These are phyloP conservation scores for Miltochrista miniata DNA, from an alignment of 2,888 invertebrate genomes.

Conservation along the genomic window DNA sequence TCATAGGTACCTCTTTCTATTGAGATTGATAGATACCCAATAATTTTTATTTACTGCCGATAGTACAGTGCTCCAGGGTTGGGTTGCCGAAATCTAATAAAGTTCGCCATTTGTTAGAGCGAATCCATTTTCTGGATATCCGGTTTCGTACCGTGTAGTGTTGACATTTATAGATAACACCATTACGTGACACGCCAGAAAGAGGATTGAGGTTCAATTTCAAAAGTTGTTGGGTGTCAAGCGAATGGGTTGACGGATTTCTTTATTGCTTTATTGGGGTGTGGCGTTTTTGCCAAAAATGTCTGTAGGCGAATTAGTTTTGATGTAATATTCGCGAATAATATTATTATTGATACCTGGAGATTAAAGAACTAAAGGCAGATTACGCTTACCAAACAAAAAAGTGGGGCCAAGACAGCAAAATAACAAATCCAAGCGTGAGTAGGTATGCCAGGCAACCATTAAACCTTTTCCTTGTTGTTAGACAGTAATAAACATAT, in stretches of 20 bases:
- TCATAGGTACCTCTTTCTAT: constrained; percentile 7
- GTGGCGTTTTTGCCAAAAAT: too few relatives aligned
- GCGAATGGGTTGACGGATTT: not conserved
- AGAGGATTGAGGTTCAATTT: constrained; percentile 23
- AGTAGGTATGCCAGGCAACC: too few relatives aligned
- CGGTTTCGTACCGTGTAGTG: constrained; percentile 32
- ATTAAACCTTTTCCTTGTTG: too few relatives aligned
- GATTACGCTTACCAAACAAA: too few relatives aligned
- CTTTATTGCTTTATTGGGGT: too few relatives aligned
- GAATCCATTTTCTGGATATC: constrained; percentile 40
- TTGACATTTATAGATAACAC: constrained; percentile 45
- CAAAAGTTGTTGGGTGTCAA: constrained; percentile 11
- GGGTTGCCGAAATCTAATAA: constrained; percentile 46
- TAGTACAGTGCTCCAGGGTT: constrained; percentile 23
- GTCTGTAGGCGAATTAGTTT: too few relatives aligned
- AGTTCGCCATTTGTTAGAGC: constrained; percentile 45
- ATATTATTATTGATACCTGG: too few relatives aligned
- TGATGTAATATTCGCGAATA: too few relatives aligned
- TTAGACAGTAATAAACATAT: too few relatives aligned
- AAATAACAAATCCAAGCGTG: too few relatives aligned
- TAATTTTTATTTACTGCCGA: constrained; percentile 26
- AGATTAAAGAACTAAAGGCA: too few relatives aligned
- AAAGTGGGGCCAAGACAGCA: too few relatives aligned
- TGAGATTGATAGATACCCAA: constrained; percentile 34
- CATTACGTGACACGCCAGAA: constrained; percentile 30